Percentiles rank a stretch among this genome's conserved stretches.
phyloP scores from a whole-genome alignment of 2,797 vertebrate species.

The Fratercula arctica region DNA sequence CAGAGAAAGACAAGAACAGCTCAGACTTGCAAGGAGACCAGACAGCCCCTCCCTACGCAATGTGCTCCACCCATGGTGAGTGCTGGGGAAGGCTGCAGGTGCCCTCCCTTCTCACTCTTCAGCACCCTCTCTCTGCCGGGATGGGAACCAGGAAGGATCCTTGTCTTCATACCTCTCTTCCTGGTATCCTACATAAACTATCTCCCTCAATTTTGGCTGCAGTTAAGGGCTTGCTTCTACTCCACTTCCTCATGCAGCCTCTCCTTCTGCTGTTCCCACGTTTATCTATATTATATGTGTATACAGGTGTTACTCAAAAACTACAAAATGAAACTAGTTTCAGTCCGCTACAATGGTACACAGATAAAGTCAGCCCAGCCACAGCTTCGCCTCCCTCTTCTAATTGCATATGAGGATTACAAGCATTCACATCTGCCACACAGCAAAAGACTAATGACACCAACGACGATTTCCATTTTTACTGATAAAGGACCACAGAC shows the following conservation, averaged over 20 bases:
- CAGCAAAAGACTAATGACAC: background rate
- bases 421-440: background rate
- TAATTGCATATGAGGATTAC: rapidly evolving
- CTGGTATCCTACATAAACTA: background rate
- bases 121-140: background rate
- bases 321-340: background rate
- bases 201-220: background rate
- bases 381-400: background rate
- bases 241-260: background rate
- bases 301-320: background rate
- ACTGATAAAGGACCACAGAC: background rate
- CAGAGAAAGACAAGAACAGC: background rate
- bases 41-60: rapidly evolving
- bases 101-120: background rate
- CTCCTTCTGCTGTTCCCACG: background rate
- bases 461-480: background rate
- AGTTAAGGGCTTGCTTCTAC: background rate
- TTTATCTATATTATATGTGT: rapidly evolving
- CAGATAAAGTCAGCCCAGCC: background rate
- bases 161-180: background rate
- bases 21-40: background rate
- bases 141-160: background rate
- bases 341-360: background rate
- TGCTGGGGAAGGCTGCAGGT: no score
- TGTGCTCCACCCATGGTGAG: rapidly evolving